These are phyloP conservation scores for Clostera curtula DNA, from an alignment of 2,888 invertebrate genomes.

Conservation along the genomic window DNA sequence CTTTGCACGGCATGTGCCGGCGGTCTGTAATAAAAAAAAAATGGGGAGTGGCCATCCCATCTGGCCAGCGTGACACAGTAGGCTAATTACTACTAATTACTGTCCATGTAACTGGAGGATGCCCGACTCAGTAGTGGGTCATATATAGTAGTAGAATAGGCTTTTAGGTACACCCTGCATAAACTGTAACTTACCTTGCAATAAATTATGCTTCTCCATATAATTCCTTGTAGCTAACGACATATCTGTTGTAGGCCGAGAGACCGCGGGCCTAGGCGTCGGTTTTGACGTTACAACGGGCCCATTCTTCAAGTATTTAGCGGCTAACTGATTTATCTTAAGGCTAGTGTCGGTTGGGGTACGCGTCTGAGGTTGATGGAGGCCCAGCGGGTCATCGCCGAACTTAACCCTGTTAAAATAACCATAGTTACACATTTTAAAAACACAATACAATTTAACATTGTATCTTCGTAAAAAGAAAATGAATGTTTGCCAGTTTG, in stretches of 20 bases:
- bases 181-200: slow-evolving; percentile 47
- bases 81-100: no score
- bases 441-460: background rate
- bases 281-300: no score
- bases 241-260: slow-evolving; percentile 74
- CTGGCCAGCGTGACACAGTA: no score
- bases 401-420: slow-evolving; percentile 54
- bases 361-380: slow-evolving; percentile 39
- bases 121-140: no score
- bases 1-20: no score
- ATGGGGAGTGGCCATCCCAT: no score
- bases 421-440: background rate
- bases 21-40: no score
- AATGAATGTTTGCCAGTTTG: no score
- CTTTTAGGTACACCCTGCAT: no score
- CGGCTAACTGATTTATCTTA: slow-evolving; percentile 67
- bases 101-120: no score
- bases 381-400: slow-evolving; percentile 51
- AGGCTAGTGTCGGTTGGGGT: slow-evolving; percentile 57
- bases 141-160: no score
- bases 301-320: slow-evolving; percentile 51
- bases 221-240: slow-evolving; percentile 83
- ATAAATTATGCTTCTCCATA: slow-evolving; percentile 79
- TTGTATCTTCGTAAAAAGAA: slow-evolving; percentile 1
- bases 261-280: no score